Evolutionary conservation across 1,140 invertebrate species (phyloP).

Genomic region (Pseudomyrmex dendroicus): DNA sequence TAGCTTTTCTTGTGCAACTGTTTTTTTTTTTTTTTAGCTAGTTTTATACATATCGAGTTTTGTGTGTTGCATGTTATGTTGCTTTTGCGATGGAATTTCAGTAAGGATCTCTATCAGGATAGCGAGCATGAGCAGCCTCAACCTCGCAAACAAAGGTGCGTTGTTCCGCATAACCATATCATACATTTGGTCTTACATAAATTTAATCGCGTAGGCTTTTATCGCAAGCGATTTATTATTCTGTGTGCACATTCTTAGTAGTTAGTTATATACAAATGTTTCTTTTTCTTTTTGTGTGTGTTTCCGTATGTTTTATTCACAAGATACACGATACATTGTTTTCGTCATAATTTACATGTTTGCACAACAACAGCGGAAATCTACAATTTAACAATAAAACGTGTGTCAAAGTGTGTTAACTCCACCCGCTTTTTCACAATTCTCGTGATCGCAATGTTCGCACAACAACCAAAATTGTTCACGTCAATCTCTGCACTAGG

Average conservation of each 20-base stretch:
- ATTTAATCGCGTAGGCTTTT: neutral
- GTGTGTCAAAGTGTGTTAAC: conserved; percentile 4
- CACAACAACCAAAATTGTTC: conserved; percentile 11
- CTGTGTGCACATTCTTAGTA: conserved; percentile 5
- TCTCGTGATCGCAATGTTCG: neutral
- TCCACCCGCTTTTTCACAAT: conserved; percentile 11
- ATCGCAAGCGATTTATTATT: conserved; percentile 22
- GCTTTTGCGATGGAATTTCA: conserved; percentile 73
- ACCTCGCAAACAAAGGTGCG: conserved; percentile 81
- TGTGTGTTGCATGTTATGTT: conserved; percentile 77
- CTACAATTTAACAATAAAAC: conserved; percentile 6
- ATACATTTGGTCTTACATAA: conserved; percentile 1
- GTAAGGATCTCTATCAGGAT: conserved; percentile 82
- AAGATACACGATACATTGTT: conserved; percentile 3
- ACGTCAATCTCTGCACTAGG: neutral
- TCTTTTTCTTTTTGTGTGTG: neutral
- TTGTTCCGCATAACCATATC: conserved; percentile 24
- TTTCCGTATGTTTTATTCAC: conserved; percentile 8
- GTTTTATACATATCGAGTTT: conserved; percentile 23
- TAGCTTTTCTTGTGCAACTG: neutral
- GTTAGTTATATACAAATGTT: neutral
- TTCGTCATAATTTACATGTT: neutral
- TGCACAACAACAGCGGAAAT: conserved; percentile 18
- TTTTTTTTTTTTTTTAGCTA: neutral
- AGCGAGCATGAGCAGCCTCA: conserved; percentile 78